Evolutionary conservation across 1,140 invertebrate genomes (phyloP), one percentile per base, ranked within the genome.

Genomic region (Aphelinus certus): DNA sequence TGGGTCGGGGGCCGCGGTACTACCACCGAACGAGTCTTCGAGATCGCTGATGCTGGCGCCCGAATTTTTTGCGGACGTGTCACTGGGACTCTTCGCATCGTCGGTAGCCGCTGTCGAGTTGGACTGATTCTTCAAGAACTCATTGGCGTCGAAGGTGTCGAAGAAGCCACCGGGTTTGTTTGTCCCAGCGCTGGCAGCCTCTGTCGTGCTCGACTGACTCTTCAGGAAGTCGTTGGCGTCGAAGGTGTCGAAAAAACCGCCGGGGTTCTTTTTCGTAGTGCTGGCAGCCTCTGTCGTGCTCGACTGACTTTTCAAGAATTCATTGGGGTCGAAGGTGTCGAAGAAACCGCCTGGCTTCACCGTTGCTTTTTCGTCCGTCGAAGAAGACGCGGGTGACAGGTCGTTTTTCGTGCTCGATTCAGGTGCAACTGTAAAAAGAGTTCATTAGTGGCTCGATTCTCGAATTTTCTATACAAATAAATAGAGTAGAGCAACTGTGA

Each of bases 11-110:
- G 89, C 89, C 47, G 86, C 81, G 0, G 86, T 86, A 46, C 73
- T 82, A 9, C 91, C 92, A 51, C 93, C 94, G 81, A 95, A 95
- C 1, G 94, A 95, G 77, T 92, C 92, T 78, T 93, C 93, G 61
- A 95, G 83, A 78, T 93, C 93, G n/a, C 88, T 83, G 47, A 93
- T 80, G 71, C 90, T 92, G 3, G 71, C 63, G 42, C 42, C 58
- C 3, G 78, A 10, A 9, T 64, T 57, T 42, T 81, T 80, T 0
- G 47, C 73, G 10, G 76, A 71, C 73, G 26, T 26, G 26, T 26
- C 26, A 26, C 26, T 26, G 26, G 26, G 26, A 26, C 26, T 26
- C 7, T 42, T 42, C 26, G 26, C 26, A 0, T 26, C 26, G 26
- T 26, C 26, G 26, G 26, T 26, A 26, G 26, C 26, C 26, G 26